phyloP scores from a whole-genome alignment of 2,888 invertebrate genomes.

The Odontocerum albicorne region DNA sequence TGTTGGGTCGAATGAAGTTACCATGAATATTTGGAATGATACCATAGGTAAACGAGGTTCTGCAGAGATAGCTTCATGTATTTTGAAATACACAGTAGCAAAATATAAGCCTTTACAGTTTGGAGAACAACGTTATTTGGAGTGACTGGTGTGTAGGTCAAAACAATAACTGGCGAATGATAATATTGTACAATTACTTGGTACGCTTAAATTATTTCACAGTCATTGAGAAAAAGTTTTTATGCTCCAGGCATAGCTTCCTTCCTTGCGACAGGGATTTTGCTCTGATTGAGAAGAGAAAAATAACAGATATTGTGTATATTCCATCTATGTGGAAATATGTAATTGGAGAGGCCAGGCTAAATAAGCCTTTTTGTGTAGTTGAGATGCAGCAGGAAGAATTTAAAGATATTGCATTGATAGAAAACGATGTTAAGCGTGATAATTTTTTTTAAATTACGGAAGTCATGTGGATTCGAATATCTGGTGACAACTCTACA shows the following conservation, averaged over 20 bases:
- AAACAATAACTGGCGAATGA: slow-evolving; percentile 2
- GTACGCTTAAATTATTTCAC: background rate
- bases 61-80: background rate
- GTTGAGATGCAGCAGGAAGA: slow-evolving; percentile 2
- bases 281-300: slow-evolving; percentile 4
- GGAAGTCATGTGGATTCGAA: background rate
- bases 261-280: slow-evolving; percentile 2
- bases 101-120: background rate
- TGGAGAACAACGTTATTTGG: background rate
- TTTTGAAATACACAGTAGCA: background rate
- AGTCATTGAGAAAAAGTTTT: background rate
- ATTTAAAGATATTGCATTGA: background rate
- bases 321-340: slow-evolving; percentile 1
- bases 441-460: slow-evolving; percentile 1
- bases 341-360: slow-evolving; percentile 1
- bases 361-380: background rate
- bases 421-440: background rate
- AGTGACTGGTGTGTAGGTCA: slow-evolving; percentile 1
- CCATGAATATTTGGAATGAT: background rate
- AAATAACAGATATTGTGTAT: background rate
- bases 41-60: background rate
- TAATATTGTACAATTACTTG: background rate
- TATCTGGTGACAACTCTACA: background rate
- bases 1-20: background rate
- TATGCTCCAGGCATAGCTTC: slow-evolving; percentile 1